phyloP scores from a whole-genome alignment of 2,797 vertebrate species.

The Buceros bicornis region DNA sequence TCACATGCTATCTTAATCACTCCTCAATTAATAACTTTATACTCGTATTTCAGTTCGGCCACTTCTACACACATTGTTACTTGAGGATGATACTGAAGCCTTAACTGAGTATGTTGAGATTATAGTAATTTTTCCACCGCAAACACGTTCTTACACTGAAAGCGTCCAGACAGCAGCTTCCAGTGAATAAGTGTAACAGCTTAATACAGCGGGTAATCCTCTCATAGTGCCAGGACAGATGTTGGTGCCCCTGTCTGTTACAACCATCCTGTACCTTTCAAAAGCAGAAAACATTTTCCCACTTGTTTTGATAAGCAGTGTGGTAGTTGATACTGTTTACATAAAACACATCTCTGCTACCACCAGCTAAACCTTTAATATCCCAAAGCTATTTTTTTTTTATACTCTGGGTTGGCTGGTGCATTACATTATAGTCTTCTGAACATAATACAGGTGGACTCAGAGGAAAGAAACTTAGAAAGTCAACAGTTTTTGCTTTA shows the following conservation, averaged over 20 bases:
- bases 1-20: conserved; percentile 45
- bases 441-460: not conserved
- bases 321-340: not conserved
- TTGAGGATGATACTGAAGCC: not conserved
- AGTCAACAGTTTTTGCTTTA: not conserved
- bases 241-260: not conserved
- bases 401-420: not conserved
- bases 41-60: not conserved
- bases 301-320: not conserved
- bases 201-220: not conserved
- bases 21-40: conserved; percentile 42
- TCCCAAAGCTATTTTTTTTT: not conserved
- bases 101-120: not conserved
- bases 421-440: not conserved
- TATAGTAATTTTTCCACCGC: not conserved
- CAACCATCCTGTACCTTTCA: not conserved
- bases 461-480: not conserved
- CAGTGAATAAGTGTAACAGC: not conserved
- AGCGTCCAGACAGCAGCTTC: not conserved
- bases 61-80: not conserved
- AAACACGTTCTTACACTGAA: not conserved
- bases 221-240: not conserved
- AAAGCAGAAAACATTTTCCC: not conserved
- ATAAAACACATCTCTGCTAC: not conserved
- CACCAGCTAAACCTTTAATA: not conserved